Evolutionary conservation across 2,797 vertebrate species (phyloP).

Genomic region (Spinus olivaceus): DNA sequence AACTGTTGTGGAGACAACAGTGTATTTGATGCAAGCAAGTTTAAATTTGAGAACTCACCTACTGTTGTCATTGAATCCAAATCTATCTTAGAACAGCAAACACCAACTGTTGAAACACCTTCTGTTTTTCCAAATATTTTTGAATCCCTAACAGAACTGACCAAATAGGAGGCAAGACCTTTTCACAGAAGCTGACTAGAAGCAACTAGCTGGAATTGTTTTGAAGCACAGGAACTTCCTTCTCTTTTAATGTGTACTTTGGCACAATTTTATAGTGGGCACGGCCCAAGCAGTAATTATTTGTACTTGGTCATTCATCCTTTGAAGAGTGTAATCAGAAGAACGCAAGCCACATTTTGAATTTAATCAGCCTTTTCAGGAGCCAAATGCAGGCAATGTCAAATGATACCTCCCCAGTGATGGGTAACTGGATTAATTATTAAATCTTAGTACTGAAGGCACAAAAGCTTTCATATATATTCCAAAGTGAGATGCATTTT

Average conservation of each 20-base stretch:
- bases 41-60: constrained; percentile 11
- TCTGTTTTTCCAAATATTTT: not conserved
- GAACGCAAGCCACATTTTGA: not conserved
- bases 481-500: not conserved
- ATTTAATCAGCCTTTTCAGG: not conserved
- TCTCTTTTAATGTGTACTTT: constrained; percentile 7
- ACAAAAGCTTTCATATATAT: not conserved
- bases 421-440: constrained; percentile 23
- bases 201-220: not conserved
- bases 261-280: constrained; percentile 16
- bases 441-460: not conserved
- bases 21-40: not conserved
- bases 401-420: constrained; percentile 5
- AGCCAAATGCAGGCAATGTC: not conserved
- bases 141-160: not conserved
- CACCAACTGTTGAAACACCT: not conserved
- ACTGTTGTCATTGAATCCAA: not conserved
- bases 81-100: not conserved
- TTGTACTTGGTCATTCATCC: constrained; percentile 12
- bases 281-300: not conserved
- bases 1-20: not conserved
- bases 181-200: not conserved
- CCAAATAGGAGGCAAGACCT: not conserved
- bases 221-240: not conserved
- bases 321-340: not conserved